These are phyloP conservation scores for Myotis findleyi DNA, from an alignment of 2,797 vertebrate species.

Conservation along the genomic window DNA sequence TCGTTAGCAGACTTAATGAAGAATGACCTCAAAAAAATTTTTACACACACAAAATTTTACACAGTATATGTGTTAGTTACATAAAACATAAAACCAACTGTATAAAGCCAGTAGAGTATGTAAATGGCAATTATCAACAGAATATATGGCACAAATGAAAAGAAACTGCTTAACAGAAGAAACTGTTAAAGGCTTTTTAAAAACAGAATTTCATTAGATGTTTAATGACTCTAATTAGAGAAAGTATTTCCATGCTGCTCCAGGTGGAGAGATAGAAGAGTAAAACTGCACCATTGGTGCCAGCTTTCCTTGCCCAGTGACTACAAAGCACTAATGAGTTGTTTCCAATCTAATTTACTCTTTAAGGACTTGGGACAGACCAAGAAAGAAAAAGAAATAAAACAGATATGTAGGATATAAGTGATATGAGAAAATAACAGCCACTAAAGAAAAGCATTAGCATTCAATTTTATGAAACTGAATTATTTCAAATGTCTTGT, in stretches of 20 bases:
- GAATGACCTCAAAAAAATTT: background rate
- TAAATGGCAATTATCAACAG: conserved; percentile 33
- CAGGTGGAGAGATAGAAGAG: conserved; percentile 1
- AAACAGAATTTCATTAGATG: conserved; percentile 50
- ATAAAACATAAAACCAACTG: conserved; percentile 26
- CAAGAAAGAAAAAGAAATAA: conserved; percentile 35
- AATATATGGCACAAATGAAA: conserved; percentile 38
- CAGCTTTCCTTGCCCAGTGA: conserved; percentile 5
- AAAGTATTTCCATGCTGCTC: conserved; percentile 16
- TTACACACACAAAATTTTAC: background rate
- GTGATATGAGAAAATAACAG: background rate
- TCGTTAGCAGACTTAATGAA: conserved; percentile 7
- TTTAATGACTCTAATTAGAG: conserved; percentile 56
- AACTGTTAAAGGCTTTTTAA: conserved; percentile 46
- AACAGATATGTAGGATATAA: background rate
- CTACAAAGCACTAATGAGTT: conserved; percentile 25
- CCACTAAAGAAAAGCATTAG: conserved; percentile 4
- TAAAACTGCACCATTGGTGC: background rate
- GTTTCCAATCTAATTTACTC: conserved; percentile 39
- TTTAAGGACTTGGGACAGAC: conserved; percentile 2
- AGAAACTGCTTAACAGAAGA: conserved; percentile 55
- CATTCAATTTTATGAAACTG: background rate
- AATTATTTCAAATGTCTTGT: conserved; percentile 22
- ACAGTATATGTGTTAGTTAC: background rate
- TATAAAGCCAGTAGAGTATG: conserved; percentile 27